Percentiles rank a stretch among this genome's conserved stretches.
Conservation (phyloP, 2,888 invertebrate genomes). For the Dryobotodes eremita region DNA sequence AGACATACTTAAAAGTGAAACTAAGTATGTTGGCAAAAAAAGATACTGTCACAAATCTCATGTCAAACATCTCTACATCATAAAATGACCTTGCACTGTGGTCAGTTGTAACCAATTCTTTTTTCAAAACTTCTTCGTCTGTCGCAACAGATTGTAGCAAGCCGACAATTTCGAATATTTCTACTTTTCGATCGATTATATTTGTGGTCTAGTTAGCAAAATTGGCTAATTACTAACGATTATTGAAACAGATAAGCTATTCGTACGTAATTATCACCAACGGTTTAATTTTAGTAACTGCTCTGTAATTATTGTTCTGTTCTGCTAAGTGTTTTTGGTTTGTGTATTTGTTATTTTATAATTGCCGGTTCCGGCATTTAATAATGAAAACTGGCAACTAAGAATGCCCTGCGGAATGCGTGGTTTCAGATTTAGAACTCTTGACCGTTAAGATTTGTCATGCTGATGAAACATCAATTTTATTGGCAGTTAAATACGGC, state of each 20-base stretch:
- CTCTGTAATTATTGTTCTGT: constrained; percentile 44
- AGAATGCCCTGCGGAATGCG: neutral
- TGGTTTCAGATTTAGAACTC: neutral
- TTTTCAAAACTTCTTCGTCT: constrained; percentile 1
- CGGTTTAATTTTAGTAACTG: constrained; percentile 48
- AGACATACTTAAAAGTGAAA: neutral
- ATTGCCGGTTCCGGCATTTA: constrained; percentile 53
- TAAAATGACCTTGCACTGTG: constrained; percentile 12
- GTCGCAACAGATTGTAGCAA: constrained; percentile 18
- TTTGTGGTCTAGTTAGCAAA: constrained; percentile 68
- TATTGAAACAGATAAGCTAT: constrained; percentile 63
- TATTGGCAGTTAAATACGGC: neutral
- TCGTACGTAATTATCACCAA: constrained; percentile 54
- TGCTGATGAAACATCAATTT: neutral
- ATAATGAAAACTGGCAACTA: constrained; percentile 22
- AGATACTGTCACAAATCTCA: neutral
- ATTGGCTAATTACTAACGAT: constrained; percentile 64
- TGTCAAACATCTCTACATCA: too few species aligned
- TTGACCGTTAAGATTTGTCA: neutral
- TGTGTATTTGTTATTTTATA: constrained; percentile 41
- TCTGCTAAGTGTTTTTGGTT: constrained; percentile 43
- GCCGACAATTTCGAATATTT: constrained; percentile 43
- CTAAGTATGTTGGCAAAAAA: neutral
- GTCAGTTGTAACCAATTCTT: neutral
- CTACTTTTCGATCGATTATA: constrained; percentile 45